Evolutionary conservation across 2,113 vertebrate species (phyloP).

Genomic region (Dipodomys spectabilis): DNA sequence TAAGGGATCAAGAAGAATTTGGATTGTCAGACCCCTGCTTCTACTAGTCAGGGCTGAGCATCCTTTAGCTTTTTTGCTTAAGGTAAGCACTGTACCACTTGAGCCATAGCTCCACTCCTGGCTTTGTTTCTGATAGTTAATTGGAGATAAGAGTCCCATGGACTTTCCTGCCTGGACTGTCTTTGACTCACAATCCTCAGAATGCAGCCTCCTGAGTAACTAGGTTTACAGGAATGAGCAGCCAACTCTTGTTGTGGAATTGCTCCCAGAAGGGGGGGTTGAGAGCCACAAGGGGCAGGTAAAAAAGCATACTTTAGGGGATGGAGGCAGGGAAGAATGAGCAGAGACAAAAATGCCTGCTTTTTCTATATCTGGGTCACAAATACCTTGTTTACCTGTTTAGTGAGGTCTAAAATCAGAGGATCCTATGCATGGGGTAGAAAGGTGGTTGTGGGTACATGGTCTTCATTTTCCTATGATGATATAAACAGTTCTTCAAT

Average conservation of each 20-base stretch:
- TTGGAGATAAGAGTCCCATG: no score
- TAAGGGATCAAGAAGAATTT: background rate
- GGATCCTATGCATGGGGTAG: background rate
- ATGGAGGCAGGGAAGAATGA: background rate
- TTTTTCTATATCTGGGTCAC: background rate
- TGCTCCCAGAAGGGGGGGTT: background rate
- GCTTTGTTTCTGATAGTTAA: no score
- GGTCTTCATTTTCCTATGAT: background rate
- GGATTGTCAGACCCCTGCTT: background rate
- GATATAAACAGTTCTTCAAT: background rate
- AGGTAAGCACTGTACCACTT: no score
- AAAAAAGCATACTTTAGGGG: no score
- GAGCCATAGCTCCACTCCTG: no score
- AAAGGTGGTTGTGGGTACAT: background rate
- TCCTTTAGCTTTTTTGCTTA: no score
- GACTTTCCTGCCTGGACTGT: no score
- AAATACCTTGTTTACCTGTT: background rate
- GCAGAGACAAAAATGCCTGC: background rate
- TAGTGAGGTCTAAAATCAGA: background rate
- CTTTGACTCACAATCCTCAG: no score
- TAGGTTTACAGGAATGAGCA: background rate
- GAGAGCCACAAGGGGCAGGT: background rate
- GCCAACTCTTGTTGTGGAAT: background rate
- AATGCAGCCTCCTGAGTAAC: no score
- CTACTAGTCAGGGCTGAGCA: background rate